phyloP scores from a whole-genome alignment of 2,888 invertebrate species.

The Cheilosia variabilis region DNA sequence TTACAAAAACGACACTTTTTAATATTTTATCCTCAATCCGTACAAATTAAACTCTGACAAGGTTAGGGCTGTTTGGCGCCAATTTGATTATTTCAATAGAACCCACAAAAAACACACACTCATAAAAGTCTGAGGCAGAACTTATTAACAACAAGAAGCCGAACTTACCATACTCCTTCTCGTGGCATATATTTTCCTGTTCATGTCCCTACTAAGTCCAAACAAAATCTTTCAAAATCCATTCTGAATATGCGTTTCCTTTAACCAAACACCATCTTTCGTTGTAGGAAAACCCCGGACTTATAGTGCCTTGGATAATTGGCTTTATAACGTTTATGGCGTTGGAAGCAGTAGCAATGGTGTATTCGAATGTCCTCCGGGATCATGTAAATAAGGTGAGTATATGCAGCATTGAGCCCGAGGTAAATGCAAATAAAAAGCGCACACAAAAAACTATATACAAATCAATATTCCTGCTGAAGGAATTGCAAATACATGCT shows the following conservation, averaged over 20 bases:
- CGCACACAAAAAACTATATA: slow-evolving; percentile 1
- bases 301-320: slow-evolving; percentile 91
- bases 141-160: no score
- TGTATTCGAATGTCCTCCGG: slow-evolving; percentile 91
- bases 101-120: no score
- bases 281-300: slow-evolving; percentile 88
- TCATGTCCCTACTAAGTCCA: not conserved
- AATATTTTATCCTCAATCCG: no score
- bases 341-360: slow-evolving; percentile 91
- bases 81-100: no score
- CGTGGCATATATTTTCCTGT: no score
- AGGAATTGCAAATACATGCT: not conserved
- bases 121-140: no score
- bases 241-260: slow-evolving; percentile 8
- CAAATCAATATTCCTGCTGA: slow-evolving; percentile 43
- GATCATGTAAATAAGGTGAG: slow-evolving; percentile 92
- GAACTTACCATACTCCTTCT: no score
- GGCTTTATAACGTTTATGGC: slow-evolving; percentile 92
- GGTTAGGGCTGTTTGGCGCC: no score
- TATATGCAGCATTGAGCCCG: slow-evolving; percentile 32
- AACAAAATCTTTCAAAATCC: slow-evolving; percentile 3
- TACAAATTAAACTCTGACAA: no score
- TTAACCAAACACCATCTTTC: slow-evolving; percentile 31
- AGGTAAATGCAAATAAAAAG: slow-evolving; percentile 22
- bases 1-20: no score